Evolutionary conservation across 2,888 invertebrate species (phyloP).

Genomic region (Clivina fossor): DNA sequence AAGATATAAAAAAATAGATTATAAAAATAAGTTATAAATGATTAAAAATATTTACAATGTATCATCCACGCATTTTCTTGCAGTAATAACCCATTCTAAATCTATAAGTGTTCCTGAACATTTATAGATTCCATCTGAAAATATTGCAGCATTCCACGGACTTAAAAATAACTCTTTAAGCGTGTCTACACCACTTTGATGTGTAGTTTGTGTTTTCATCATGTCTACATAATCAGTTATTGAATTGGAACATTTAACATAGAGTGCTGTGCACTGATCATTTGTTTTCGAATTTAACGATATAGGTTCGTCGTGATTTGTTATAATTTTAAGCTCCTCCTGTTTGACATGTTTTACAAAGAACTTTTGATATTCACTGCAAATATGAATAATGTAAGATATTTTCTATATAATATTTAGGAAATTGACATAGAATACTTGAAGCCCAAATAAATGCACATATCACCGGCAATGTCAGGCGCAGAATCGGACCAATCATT

Average conservation of each 20-base stretch:
- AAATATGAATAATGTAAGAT: too few species aligned
- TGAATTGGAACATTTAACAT: constrained; percentile 58
- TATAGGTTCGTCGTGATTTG: constrained; percentile 10
- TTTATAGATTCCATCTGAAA: constrained; percentile 66
- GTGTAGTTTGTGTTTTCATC: constrained; percentile 34
- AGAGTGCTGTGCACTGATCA: constrained; percentile 57
- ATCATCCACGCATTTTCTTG: constrained; percentile 54
- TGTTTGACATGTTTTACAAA: constrained; percentile 17
- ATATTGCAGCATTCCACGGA: constrained; percentile 77
- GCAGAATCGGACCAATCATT: constrained; percentile 52
- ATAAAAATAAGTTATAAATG: constrained; percentile 10
- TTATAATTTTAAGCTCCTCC: constrained; percentile 9
- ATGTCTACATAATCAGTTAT: constrained; percentile 49
- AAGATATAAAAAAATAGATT: constrained; percentile 41
- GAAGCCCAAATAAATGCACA: constrained; percentile 71
- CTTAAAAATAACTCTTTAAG: constrained; percentile 54
- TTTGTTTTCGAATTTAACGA: constrained; percentile 20
- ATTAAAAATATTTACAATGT: constrained; percentile 50
- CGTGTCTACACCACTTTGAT: constrained; percentile 44
- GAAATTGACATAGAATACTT: constrained; percentile 51
- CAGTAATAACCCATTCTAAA: constrained; percentile 65
- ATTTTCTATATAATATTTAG: too few species aligned
- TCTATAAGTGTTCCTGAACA: constrained; percentile 72
- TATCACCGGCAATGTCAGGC: constrained; percentile 58
- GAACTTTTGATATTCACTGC: constrained; percentile 23